These are phyloP conservation scores for Bradypus variegatus DNA, from an alignment of 2,797 vertebrate genomes.

Conservation along the genomic window DNA sequence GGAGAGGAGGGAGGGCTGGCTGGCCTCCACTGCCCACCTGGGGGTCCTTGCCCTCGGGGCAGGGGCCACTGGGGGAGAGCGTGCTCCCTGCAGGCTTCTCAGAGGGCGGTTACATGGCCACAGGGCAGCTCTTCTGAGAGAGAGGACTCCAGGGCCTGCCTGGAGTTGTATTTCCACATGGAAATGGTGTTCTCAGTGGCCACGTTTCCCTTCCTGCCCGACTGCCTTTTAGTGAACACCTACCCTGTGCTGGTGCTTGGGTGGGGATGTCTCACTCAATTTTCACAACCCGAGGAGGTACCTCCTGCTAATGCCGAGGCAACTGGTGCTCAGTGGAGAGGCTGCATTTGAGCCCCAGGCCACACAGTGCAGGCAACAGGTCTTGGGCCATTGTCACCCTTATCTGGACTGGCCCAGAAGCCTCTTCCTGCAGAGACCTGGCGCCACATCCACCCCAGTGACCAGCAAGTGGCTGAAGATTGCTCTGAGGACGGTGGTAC, in stretches of 20 bases:
- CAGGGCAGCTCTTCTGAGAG: background rate
- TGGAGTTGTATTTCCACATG: background rate
- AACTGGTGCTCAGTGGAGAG: background rate
- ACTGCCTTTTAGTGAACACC: background rate
- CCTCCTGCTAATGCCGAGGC: background rate
- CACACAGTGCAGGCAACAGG: background rate
- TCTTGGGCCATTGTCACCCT: background rate
- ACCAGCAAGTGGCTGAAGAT: background rate
- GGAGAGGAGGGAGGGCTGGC: fast-evolving
- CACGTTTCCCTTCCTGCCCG: background rate
- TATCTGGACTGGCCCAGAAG: background rate
- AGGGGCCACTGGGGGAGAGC: background rate
- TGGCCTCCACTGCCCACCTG: background rate
- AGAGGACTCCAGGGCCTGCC: background rate
- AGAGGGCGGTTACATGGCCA: background rate
- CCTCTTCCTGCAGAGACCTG: background rate
- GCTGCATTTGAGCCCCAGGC: background rate
- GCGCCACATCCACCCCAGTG: background rate
- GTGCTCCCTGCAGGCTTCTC: background rate
- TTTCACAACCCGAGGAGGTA: background rate
- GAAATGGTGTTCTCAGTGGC: background rate
- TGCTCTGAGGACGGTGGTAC: background rate
- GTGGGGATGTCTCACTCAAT: background rate
- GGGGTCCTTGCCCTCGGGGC: background rate
- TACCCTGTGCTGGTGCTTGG: background rate